Base-by-base conservation (phyloP, 2,888 invertebrate species). In the Antheraea assamensis region DNA sequence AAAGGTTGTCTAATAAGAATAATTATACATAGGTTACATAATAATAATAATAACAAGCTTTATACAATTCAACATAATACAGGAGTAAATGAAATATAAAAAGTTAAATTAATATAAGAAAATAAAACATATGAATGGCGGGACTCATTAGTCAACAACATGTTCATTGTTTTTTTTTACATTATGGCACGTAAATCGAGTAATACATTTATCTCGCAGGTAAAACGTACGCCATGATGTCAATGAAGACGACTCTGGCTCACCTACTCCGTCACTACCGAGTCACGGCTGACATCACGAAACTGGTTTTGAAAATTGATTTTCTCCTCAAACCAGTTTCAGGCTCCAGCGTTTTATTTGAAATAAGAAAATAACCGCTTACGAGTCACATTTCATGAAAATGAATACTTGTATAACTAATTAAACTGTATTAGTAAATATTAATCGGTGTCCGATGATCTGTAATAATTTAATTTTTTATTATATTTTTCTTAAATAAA, bases 261-360 rank as follows among this genome's bases (percentile, higher is more conserved):
- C 75, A 75, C 35, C 4, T 78, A 5, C 30, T 78, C 19, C 55
- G 76, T 15, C 70, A 70, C 10, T 78, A 72, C 58, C 72, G 72
- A 30, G 30, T 75, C 31, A 70, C 70, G 0, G 75, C 75, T 3
- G 75, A 78, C 31, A 31, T 70, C 35, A 72, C 68, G 2, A 71
- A 74, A 31, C 35, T 76, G 30, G 30, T 70, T 64, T 49, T 74
- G 1, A 74, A 74, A 64, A 3, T 76, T 3, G 75, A 78, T 24
- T 55, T 78, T 17, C 27, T 75, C 7, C 15, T 76, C 21, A 76
- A 75, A 35, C 75, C 76, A 8, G 64, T 72, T 21, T 27, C 70
- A 2, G 75, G 75, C 24, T 71, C 73, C 58, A 71, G 74, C 24
- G 71, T 77, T n/a, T 58, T 27, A 24, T 58, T 76, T 17, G 75